Evolutionary conservation across 2,888 invertebrate species (phyloP).

Genomic region (Drosophila acutilabella): DNA sequence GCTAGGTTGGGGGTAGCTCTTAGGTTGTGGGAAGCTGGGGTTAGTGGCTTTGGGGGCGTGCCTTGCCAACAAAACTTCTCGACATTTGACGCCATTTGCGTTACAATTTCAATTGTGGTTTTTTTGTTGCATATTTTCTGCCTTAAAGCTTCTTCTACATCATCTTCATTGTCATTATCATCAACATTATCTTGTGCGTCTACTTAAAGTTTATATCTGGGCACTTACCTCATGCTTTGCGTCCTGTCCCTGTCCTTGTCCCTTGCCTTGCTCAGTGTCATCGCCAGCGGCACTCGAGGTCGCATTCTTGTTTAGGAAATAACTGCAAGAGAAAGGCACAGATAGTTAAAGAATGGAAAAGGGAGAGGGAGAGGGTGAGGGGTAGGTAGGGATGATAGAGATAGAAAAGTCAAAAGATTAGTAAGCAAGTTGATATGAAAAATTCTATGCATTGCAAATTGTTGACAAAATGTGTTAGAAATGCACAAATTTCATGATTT

Average conservation of each 20-base stretch:
- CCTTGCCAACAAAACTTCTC: slow-evolving; percentile 29
- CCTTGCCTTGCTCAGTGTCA: slow-evolving; percentile 57
- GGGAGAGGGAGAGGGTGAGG: background rate
- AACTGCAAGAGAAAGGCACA: slow-evolving; percentile 43
- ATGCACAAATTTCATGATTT: slow-evolving; percentile 57
- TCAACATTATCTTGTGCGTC: slow-evolving; percentile 12
- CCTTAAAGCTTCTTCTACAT: slow-evolving; percentile 6
- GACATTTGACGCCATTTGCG: slow-evolving; percentile 47
- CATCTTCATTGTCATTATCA: slow-evolving; percentile 2
- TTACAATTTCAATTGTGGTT: slow-evolving; percentile 57
- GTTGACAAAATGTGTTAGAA: slow-evolving; percentile 31
- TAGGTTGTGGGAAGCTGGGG: background rate
- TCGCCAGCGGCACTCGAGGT: slow-evolving; percentile 64
- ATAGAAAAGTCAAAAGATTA: slow-evolving; percentile 2
- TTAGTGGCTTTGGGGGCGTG: slow-evolving; percentile 10
- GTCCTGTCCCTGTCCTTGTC: slow-evolving; percentile 58
- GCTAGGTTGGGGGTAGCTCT: too few species aligned
- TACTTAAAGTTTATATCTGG: slow-evolving; percentile 19
- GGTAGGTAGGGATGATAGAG: background rate
- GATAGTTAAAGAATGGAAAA: background rate
- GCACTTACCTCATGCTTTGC: slow-evolving; percentile 72
- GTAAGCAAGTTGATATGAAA: slow-evolving; percentile 25
- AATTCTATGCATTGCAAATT: slow-evolving; percentile 68
- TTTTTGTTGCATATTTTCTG: slow-evolving; percentile 15
- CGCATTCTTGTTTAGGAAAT: slow-evolving; percentile 68